These are phyloP conservation scores for Clavelina lepadiformis DNA, from an alignment of 23 tunicate species.

Conservation along the genomic window DNA sequence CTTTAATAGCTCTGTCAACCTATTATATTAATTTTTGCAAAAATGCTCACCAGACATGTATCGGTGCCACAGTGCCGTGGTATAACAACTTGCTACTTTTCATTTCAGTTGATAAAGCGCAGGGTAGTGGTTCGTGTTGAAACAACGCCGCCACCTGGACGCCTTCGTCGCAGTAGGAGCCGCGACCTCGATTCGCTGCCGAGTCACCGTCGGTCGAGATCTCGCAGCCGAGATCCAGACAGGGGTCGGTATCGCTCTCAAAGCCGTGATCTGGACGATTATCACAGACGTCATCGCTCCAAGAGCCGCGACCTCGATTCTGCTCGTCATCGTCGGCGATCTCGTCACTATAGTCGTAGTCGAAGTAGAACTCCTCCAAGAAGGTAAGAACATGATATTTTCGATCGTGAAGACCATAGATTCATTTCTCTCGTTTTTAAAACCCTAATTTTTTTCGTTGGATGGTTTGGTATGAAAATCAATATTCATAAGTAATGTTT, in stretches of 20 bases:
- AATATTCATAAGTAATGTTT: too few relatives aligned
- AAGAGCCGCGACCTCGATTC: slow-evolving; percentile 45
- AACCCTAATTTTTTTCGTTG: not conserved
- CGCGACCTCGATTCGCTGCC: slow-evolving; percentile 60
- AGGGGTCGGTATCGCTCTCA: slow-evolving; percentile 38
- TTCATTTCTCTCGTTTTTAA: not conserved
- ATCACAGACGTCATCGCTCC: slow-evolving; percentile 40
- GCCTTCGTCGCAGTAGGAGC: slow-evolving; percentile 54
- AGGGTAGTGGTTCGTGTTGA: slow-evolving; percentile 84
- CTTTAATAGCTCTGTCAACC: too few relatives aligned
- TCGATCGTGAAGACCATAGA: not conserved
- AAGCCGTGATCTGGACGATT: slow-evolving; percentile 35
- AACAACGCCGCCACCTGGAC: slow-evolving; percentile 67
- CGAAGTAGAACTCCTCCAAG: slow-evolving; percentile 71
- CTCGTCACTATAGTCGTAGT: slow-evolving; percentile 42
- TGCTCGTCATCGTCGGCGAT: slow-evolving; percentile 10
- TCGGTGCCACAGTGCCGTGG: too few relatives aligned
- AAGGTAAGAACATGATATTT: slow-evolving; percentile 18
- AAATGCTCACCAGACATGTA: too few relatives aligned
- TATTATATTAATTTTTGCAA: too few relatives aligned
- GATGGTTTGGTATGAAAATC: too few relatives aligned
- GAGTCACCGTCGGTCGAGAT: slow-evolving; percentile 47
- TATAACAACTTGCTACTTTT: too few relatives aligned
- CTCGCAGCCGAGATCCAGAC: slow-evolving; percentile 59
- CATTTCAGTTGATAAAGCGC: slow-evolving; percentile 62